A percentile compares a stretch with the other conserved stretches of the same genome.
phyloP scores from a whole-genome alignment of 2,797 vertebrate genomes.

The Podarcis lilfordi region DNA sequence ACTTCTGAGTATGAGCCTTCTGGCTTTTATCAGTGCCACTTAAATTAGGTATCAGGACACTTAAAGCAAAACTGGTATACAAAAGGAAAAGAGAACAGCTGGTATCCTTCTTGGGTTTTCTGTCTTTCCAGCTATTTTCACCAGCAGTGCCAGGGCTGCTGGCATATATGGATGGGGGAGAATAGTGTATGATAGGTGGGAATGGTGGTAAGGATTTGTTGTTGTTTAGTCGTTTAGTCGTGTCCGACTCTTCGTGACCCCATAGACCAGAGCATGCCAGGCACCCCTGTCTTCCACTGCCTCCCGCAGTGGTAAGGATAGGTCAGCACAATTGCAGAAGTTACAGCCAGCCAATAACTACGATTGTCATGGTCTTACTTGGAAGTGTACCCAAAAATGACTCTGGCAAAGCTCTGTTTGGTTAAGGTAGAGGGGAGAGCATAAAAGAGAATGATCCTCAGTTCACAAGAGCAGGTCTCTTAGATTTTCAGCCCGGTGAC shows the following conservation, averaged over 20 bases:
- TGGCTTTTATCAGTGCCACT: conserved; percentile 31
- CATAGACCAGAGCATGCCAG: too few species aligned
- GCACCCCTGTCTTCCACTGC: too few species aligned
- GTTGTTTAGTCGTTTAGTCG: too few species aligned
- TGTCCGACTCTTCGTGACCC: too few species aligned
- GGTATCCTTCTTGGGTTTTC: background rate
- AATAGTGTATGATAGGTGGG: background rate
- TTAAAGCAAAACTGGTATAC: conserved; percentile 18
- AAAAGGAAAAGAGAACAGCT: conserved; percentile 1
- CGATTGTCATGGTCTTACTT: background rate
- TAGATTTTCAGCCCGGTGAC: background rate
- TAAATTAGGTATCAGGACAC: conserved; percentile 10
- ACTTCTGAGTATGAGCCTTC: conserved; percentile 15
- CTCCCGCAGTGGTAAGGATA: background rate
- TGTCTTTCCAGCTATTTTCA: background rate
- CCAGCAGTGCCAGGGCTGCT: background rate
- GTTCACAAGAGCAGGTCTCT: background rate
- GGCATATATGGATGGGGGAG: too few species aligned
- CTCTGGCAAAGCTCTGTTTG: background rate
- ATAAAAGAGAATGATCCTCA: background rate
- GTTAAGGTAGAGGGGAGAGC: background rate
- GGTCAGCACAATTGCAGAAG: background rate
- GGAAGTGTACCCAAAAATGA: too few species aligned
- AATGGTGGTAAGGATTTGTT: background rate
- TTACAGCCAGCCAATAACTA: background rate